Evolutionary conservation across 2,113 vertebrate genomes (phyloP).

Genomic region (Hippoglossus stenolepis): DNA sequence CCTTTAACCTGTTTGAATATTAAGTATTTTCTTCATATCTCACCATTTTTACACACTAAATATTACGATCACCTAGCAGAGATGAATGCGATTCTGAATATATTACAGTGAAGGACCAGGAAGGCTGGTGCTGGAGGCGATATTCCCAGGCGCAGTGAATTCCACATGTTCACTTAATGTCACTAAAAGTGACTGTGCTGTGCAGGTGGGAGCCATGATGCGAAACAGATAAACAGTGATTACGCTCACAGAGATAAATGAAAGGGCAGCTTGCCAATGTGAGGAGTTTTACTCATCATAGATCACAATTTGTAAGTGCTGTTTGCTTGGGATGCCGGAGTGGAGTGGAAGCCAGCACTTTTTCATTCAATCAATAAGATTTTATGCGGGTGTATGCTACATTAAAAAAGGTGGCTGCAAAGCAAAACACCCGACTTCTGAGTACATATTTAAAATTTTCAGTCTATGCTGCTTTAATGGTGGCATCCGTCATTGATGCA

Average conservation of each 20-base stretch:
- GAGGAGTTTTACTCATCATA: slow-evolving; percentile 75
- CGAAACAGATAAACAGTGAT: slow-evolving; percentile 81
- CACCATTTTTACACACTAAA: slow-evolving; percentile 20
- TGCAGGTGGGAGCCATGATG: slow-evolving; percentile 75
- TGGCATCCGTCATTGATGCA: not conserved
- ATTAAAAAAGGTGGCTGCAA: slow-evolving; percentile 49
- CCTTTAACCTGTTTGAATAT: slow-evolving; percentile 34
- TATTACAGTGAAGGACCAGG: slow-evolving; percentile 35
- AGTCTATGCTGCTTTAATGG: slow-evolving; percentile 15
- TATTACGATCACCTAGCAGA: slow-evolving; percentile 35
- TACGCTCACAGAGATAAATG: slow-evolving; percentile 77
- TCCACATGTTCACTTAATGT: slow-evolving; percentile 62
- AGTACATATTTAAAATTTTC: not conserved
- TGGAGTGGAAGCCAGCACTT: slow-evolving; percentile 50
- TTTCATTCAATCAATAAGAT: slow-evolving; percentile 69
- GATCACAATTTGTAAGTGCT: slow-evolving; percentile 79
- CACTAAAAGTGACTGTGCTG: slow-evolving; percentile 63
- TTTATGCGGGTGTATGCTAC: slow-evolving; percentile 63
- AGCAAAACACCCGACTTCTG: slow-evolving; percentile 35
- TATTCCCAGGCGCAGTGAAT: slow-evolving; percentile 41
- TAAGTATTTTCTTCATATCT: slow-evolving; percentile 26
- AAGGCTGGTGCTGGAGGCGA: slow-evolving; percentile 15
- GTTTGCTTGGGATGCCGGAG: slow-evolving; percentile 61
- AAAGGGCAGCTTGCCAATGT: slow-evolving; percentile 70
- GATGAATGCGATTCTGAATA: slow-evolving; percentile 58